Evolutionary conservation across 2,888 invertebrate species (phyloP), one percentile per base, ranked within the genome.

Genomic region (Aphidoletes aphidimyza): DNA sequence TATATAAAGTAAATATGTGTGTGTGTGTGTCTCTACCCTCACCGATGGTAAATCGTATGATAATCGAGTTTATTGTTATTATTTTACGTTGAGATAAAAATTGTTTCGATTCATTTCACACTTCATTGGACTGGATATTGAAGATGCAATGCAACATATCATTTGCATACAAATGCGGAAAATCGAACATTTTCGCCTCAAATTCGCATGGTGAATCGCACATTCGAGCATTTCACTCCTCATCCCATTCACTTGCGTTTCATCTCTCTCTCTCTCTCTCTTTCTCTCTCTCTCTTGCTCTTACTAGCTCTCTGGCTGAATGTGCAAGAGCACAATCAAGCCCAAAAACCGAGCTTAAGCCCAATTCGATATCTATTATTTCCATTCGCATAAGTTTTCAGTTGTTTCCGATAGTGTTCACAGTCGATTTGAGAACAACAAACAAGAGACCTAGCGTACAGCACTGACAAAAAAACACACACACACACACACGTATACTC

Each of bases 71-170:
- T 69, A 69, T 69, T 69, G 69, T 69, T 69, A 69, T 30, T 69
- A 69, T 69, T 69, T 69, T 69, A 69, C 69, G n/a, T 69, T 69
- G 69, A 69, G 30, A 30, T 42, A 11, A 69, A 69, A 69, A 69
- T 14, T 30, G 34, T 54, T 54, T 14, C n/a, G 69, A 69, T 69
- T 69, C 69, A 69, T 69, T 69, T 69, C 69, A 69, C 69, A 69
- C 69, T 69, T 69, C 69, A 69, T 69, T 69, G 69, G 17, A 11
- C 34, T 30, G 69, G 30, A 69, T 69, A 69, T 69, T 69, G 69
- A 69, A 69, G 69, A 69, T 69, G 34, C n/a, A 69, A 26, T 69
- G 69, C 69, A 69, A 69, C 69, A 69, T n/a, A 69, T 69, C 69
- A 69, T 69, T 69, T 69, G 69, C 69, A 69, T 69, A 34, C 69